Conservation (phyloP, 2,888 invertebrate genomes). For the Adelphocoris suturalis region DNA sequence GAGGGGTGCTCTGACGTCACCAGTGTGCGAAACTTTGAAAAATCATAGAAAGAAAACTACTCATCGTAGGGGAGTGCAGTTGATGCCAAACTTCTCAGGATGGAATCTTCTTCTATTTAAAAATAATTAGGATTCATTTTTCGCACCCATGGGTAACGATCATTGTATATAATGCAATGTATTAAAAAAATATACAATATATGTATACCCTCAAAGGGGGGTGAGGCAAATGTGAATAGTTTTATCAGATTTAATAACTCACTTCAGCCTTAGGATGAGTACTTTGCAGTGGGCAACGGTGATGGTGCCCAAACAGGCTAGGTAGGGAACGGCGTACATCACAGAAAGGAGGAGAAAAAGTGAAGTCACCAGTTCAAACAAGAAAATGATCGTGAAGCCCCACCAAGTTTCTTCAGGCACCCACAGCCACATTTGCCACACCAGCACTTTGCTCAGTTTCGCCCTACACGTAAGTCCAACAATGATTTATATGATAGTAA, state of each 20-base stretch:
- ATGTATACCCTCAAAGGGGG: too few relatives aligned
- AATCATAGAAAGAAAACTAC: too few relatives aligned
- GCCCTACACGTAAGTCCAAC: not conserved
- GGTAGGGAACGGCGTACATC: conserved; percentile 44
- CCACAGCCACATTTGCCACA: conserved; percentile 66
- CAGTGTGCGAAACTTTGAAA: too few relatives aligned
- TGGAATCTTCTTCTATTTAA: too few relatives aligned
- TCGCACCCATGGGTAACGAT: too few relatives aligned
- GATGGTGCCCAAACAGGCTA: conserved; percentile 52
- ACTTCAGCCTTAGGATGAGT: not conserved
- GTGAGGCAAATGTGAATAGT: too few relatives aligned
- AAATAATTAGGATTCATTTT: too few relatives aligned
- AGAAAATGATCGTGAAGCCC: conserved; percentile 49
- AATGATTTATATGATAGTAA: not conserved
- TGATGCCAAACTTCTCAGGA: too few relatives aligned
- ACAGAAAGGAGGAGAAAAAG: conserved; percentile 47
- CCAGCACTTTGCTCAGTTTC: conserved; percentile 39
- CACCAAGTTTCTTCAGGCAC: conserved; percentile 30
- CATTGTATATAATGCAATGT: too few relatives aligned
- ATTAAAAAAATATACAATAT: too few relatives aligned
- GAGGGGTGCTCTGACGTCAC: too few relatives aligned
- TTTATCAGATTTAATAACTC: not conserved
- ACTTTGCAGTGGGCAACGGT: conserved; percentile 20
- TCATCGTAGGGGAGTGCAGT: too few relatives aligned
- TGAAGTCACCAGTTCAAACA: conserved; percentile 30